Evolutionary conservation across 2,113 vertebrate genomes (phyloP).

Genomic region (Hepsetus odoe): DNA sequence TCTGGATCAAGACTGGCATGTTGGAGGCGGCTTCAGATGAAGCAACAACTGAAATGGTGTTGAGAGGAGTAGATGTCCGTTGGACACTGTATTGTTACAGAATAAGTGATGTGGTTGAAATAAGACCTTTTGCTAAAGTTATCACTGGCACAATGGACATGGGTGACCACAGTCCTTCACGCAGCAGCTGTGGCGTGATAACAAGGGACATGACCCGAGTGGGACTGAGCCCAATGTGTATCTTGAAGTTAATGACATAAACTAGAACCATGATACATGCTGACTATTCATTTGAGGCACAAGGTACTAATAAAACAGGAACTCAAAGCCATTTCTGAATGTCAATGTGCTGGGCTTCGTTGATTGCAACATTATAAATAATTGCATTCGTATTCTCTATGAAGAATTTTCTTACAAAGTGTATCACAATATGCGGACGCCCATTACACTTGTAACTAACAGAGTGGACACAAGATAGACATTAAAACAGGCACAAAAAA

Average conservation of each 20-base stretch:
- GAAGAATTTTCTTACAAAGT: no score
- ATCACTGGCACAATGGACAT: constrained; percentile 4
- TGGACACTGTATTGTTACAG: constrained; percentile 1
- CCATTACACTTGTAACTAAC: no score
- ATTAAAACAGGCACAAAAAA: not conserved
- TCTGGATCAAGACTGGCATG: not conserved
- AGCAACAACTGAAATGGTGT: not conserved
- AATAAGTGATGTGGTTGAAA: constrained; percentile 7
- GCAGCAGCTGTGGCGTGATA: constrained; percentile 30
- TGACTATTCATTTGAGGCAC: no score
- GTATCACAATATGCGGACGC: no score
- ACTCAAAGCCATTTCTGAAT: no score
- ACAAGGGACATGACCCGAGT: constrained; percentile 1
- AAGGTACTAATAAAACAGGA: no score
- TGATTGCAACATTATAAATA: no score
- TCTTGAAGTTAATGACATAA: constrained; percentile 17
- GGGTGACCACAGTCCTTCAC: constrained; percentile 26
- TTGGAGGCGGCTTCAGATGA: not conserved
- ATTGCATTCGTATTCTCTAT: no score
- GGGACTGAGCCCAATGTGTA: constrained; percentile 12
- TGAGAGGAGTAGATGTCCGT: not conserved
- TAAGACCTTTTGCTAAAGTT: constrained; percentile 18
- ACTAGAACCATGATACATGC: not conserved
- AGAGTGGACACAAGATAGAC: not conserved
- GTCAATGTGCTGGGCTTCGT: no score